These are phyloP conservation scores for Rhea pennata DNA, from an alignment of 2,113 vertebrate genomes.

Conservation along the genomic window DNA sequence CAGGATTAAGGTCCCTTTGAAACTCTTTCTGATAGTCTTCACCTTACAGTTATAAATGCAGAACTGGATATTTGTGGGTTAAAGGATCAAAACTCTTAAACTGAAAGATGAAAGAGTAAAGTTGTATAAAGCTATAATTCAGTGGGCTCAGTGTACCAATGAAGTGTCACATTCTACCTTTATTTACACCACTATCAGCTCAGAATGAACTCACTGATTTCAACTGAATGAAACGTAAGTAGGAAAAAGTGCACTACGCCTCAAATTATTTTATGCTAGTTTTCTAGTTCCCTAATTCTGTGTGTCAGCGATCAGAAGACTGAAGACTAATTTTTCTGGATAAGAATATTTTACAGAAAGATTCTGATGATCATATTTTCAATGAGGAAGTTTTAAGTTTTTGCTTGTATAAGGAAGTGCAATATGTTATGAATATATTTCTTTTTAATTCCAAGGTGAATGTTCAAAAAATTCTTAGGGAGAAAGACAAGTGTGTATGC, in stretches of 20 bases:
- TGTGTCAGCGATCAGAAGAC: not conserved
- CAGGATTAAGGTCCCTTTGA: conserved; percentile 67
- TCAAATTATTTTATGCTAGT: not conserved
- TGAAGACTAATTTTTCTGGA: not conserved
- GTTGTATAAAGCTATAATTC: conserved; percentile 33
- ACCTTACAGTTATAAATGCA: conserved; percentile 27
- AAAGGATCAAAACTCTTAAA: conserved; percentile 42
- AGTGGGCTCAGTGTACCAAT: conserved; percentile 19
- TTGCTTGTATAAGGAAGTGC: not conserved
- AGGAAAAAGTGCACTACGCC: not conserved
- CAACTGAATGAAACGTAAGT: not conserved
- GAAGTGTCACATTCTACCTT: not conserved
- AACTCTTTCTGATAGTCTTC: conserved; percentile 56
- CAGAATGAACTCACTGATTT: not conserved
- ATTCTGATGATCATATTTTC: not conserved
- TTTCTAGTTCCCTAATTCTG: not conserved
- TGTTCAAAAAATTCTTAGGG: conserved; percentile 44
- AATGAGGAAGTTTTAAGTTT: not conserved
- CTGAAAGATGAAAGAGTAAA: conserved; percentile 42
- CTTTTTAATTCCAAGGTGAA: conserved; percentile 70
- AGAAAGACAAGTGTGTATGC: conserved; percentile 75
- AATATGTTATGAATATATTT: not conserved
- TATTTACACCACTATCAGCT: not conserved
- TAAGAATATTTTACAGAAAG: not conserved
- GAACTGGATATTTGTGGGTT: conserved; percentile 42